A percentile compares a stretch with the other conserved stretches of the same genome.
Evolutionary conservation across 92 coral and sea anemone species (phyloP).

Genomic region (Palythoa grandis): DNA sequence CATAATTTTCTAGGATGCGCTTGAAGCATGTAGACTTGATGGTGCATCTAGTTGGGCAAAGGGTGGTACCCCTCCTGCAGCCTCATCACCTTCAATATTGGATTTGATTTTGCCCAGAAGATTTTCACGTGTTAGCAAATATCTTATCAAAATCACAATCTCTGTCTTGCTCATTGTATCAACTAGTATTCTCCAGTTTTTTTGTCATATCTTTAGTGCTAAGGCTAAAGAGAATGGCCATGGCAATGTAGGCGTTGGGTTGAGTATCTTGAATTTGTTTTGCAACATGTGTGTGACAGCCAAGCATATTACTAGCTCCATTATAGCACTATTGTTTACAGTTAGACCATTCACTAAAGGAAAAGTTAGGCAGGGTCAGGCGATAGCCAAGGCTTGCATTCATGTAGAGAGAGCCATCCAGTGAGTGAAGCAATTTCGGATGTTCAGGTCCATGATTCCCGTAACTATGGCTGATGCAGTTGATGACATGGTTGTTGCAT

Average conservation of each 20-base stretch:
- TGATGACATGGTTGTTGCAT: slow-evolving; percentile 46
- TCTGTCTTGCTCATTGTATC: neutral
- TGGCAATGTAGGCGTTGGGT: slow-evolving; percentile 60
- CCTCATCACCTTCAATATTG: neutral
- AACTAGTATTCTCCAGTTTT: slow-evolving; percentile 36
- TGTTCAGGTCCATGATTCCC: slow-evolving; percentile 44
- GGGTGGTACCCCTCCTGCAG: neutral
- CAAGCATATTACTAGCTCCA: slow-evolving; percentile 67
- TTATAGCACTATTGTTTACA: slow-evolving; percentile 57
- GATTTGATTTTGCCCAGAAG: neutral
- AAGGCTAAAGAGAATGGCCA: slow-evolving; percentile 41
- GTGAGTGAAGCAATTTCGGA: slow-evolving; percentile 34
- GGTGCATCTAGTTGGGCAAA: neutral
- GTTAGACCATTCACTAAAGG: neutral
- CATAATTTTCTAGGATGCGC: neutral
- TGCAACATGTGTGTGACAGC: slow-evolving; percentile 12
- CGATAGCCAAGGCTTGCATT: no score
- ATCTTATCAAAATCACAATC: no score
- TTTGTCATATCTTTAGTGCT: slow-evolving; percentile 48
- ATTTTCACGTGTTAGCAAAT: neutral
- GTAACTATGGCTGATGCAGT: slow-evolving; percentile 25
- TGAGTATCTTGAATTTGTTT: slow-evolving; percentile 43
- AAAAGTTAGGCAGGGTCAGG: no score
- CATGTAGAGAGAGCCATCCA: slow-evolving; percentile 50
- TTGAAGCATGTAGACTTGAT: slow-evolving; percentile 2